These are phyloP conservation scores for Corvus hawaiiensis DNA, from an alignment of 2,113 vertebrate genomes.

Conservation along the genomic window DNA sequence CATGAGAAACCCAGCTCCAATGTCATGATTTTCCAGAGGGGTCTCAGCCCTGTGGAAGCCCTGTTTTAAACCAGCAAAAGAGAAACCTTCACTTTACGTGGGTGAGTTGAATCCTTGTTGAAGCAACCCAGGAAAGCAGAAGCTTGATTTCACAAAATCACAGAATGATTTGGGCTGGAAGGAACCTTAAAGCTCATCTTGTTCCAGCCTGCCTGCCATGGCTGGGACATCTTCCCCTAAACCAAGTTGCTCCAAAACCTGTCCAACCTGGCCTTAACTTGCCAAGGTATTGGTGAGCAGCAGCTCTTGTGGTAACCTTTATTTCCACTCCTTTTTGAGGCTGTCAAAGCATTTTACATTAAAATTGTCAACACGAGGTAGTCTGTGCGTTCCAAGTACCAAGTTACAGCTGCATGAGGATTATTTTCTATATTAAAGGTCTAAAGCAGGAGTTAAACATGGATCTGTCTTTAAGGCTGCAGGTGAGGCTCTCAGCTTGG, in stretches of 20 bases:
- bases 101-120: background rate
- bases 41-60: accelerated
- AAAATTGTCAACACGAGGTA: background rate
- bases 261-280: background rate
- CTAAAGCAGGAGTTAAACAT: background rate
- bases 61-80: background rate
- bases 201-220: background rate
- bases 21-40: accelerated
- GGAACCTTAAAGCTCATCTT: background rate
- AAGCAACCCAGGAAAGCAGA: background rate
- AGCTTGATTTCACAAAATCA: background rate
- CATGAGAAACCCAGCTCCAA: accelerated
- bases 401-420: background rate
- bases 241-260: background rate
- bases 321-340: background rate
- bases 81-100: accelerated
- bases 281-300: background rate
- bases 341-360: background rate
- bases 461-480: background rate
- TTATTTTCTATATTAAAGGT: background rate
- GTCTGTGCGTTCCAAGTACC: background rate
- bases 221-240: background rate
- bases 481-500: background rate
- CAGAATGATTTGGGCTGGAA: background rate
- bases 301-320: background rate